Evolutionary conservation across 1,140 invertebrate genomes (phyloP).

Genomic region (Zaprionus ghesquierei): DNA sequence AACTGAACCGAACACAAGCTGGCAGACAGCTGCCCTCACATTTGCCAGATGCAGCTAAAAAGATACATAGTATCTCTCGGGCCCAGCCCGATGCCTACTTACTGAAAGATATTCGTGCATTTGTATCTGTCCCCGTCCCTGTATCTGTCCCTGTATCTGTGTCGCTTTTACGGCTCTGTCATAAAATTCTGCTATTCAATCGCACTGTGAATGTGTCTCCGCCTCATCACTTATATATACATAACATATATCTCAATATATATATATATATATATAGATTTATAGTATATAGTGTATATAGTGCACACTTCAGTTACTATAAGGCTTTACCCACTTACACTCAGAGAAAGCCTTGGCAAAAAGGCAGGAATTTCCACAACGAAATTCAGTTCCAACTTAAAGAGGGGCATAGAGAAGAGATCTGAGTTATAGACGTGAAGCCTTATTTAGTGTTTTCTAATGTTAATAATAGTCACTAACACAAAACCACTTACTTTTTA

Average conservation of each 20-base stretch:
- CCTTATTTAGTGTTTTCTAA: no score
- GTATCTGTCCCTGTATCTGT: constrained; percentile 33
- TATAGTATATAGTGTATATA: neutral
- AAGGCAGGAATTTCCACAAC: no score
- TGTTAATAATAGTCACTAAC: no score
- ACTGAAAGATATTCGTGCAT: constrained; percentile 39
- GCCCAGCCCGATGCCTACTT: constrained; percentile 22
- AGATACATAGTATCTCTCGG: constrained; percentile 27
- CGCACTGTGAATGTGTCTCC: constrained; percentile 20
- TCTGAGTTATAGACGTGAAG: no score
- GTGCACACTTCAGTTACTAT: neutral
- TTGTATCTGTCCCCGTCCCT: constrained; percentile 47
- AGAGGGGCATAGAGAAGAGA: no score
- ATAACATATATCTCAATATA: neutral
- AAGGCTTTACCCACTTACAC: neutral
- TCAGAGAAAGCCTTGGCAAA: neutral
- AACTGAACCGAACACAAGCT: constrained; percentile 4
- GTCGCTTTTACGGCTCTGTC: constrained; percentile 36
- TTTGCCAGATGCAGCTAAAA: constrained; percentile 62
- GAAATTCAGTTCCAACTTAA: no score
- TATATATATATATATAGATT: constrained; percentile 1
- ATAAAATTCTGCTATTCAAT: constrained; percentile 38
- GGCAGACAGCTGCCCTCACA: constrained; percentile 66
- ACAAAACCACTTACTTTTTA: no score
- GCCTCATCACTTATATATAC: neutral